Evolutionary conservation across 2,113 vertebrate species (phyloP), one percentile per base, ranked within the genome.

Genomic region (Sterna hirundo): DNA sequence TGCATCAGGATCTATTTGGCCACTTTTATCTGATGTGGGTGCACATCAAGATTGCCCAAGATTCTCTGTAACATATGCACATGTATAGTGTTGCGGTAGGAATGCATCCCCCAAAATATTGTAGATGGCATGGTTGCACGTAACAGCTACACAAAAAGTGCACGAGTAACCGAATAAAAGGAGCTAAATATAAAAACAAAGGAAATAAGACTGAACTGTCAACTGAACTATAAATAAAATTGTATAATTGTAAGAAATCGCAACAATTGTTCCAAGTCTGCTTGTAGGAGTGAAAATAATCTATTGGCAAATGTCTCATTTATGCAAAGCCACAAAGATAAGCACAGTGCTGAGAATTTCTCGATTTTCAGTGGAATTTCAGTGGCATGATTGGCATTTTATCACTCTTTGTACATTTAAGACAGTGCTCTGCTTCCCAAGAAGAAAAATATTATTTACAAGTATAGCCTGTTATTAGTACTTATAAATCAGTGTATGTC

Each of bases 261-360:
- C 17, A 91, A 68, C 19, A 70, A 69, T 91, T 94, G 36, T 93
- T 96, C 82, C 47, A 49, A 51, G 54, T 27, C n/a, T 91, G 49
- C 10, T 49, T 81, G 54, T 71, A 77, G 82, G 72, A 94, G 36
- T 60, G 49, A 93, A 96, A 93, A 92, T 22, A 82, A 82, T 95
- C 71, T 54, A 27, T 46, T 96, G 74, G 23, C 46, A 86, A 15
- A 15, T 62, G 21, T 64, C 71, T 94, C 7, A 4, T 61, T 95
- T 93, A 54, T 4, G 12, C 42, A 90, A 54, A 88, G 22, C 42
- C 49, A 61, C 55, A 70, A 86, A 68, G 74, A 87, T 49, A 87
- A 94, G 36, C 34, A 61, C 26, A 74, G n/a, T 34, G 60, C 44
- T 93, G 42, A 89, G 62, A 68, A 80, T 77, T 91, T 95, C 38